Evolutionary conservation across 2,797 vertebrate genomes (phyloP).

Genomic region (Hemitrygon akajei): DNA sequence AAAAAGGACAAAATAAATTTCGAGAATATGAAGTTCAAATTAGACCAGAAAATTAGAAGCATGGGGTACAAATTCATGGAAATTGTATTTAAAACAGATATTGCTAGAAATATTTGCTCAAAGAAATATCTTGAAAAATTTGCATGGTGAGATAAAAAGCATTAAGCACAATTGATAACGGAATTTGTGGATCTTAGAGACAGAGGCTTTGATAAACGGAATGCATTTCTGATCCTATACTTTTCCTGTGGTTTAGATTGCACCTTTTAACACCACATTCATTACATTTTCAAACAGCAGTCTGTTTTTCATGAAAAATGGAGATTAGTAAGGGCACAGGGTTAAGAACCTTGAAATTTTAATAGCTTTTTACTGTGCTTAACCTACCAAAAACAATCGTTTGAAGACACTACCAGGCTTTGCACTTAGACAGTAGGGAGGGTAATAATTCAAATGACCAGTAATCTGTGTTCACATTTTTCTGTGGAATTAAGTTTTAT

Average conservation of each 20-base stretch:
- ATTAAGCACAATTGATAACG: background rate
- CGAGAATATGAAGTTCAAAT: background rate
- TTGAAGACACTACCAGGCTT: background rate
- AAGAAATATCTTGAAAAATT: background rate
- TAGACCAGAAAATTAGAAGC: background rate
- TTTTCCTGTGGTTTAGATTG: background rate
- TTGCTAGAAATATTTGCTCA: background rate
- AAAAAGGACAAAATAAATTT: background rate
- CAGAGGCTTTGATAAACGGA: background rate
- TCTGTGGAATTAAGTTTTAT: no score
- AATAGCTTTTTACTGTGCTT: background rate
- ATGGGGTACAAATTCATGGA: background rate
- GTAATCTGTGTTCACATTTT: background rate
- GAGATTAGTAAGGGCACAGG: constrained; percentile 7
- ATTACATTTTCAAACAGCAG: constrained; percentile 26
- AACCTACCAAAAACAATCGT: background rate
- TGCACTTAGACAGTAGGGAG: background rate
- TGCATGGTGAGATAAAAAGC: background rate
- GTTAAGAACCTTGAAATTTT: constrained; percentile 30
- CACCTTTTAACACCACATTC: constrained; percentile 13
- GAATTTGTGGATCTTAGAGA: background rate
- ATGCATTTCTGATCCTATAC: background rate
- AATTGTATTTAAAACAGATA: constrained; percentile 1
- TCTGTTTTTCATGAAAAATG: constrained; percentile 11
- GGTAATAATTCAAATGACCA: background rate